Base-by-base conservation (phyloP, 2,113 vertebrate species). In the Synchiropus splendidus region DNA sequence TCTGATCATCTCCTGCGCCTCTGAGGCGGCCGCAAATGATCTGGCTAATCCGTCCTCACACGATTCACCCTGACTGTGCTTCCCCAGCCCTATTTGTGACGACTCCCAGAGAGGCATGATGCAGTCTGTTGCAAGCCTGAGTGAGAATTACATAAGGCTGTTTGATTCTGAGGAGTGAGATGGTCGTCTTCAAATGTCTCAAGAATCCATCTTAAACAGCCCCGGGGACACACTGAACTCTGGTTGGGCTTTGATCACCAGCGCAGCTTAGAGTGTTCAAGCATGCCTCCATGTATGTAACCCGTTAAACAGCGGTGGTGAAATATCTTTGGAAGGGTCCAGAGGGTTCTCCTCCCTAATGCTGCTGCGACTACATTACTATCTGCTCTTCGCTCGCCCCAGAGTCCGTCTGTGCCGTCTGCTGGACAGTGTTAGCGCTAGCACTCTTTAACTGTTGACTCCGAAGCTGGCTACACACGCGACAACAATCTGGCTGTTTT, bases 221-320 rank as follows among this genome's bases (percentile, higher is more conserved):
- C 64, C 12, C 10, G 16, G 58, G 70, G 67, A 61, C 42, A 37
- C 47, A 12, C 51, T 39, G 61, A 64, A 63, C 58, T 54, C 31
- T n/a, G 21, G 61, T 69, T 70, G 51, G 58, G 58, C 79, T 81
- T 81, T 80, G 75, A 83, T 80, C 77, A 58, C 56, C 55, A 43
- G 46, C 39, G 47, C 42, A 48, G 61, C 1, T 32, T 33, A 12
- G 45, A 41, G 47, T 42, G 51, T 54, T 55, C 63, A 49, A 57
- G 42, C 46, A 58, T 44, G 66, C 64, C 48, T 66, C 46, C 59
- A 45, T 45, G 58, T 45, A 57, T 48, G 14, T 43, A 53, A 57
- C 42, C 43, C 46, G 37, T 66, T 51, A 51, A 75, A 74, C 13
- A 61, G 44, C 56, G 51, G 16, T 49, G 46, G 58, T 17, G 70